phyloP scores from a whole-genome alignment of 2,113 vertebrate genomes.

The Phalacrocorax carbo region DNA sequence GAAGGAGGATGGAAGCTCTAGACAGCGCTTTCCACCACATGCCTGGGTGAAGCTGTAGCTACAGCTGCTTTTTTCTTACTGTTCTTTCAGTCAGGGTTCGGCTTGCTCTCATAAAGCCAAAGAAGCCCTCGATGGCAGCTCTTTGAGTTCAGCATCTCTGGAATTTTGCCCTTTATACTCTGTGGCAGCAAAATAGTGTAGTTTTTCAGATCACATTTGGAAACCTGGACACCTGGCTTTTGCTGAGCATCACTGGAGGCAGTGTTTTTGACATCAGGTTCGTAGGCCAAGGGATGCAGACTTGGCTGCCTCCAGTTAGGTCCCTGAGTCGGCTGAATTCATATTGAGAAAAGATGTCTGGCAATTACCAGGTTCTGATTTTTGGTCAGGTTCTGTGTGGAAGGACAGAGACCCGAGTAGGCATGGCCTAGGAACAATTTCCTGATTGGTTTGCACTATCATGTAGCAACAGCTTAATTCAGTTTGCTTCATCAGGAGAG shows the following conservation, averaged over 20 bases:
- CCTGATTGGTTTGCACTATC: not conserved
- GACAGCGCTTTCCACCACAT: accelerated
- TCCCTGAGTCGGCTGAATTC: not conserved
- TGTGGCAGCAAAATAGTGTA: not conserved
- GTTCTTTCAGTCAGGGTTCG: not conserved
- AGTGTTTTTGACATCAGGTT: not conserved
- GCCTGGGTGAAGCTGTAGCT: not conserved
- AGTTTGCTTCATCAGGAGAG: not conserved
- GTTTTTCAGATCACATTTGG: not conserved
- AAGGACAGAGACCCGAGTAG: not conserved
- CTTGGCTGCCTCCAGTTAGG: not conserved
- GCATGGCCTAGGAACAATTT: not conserved
- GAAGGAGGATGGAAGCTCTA: not conserved
- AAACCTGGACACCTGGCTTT: not conserved
- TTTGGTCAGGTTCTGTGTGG: not conserved
- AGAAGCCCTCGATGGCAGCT: not conserved
- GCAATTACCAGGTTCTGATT: not conserved
- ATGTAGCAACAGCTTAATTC: not conserved
- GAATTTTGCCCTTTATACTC: not conserved
- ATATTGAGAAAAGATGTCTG: not conserved
- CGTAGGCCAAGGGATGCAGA: not conserved
- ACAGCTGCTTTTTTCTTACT: not conserved
- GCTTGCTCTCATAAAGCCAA: not conserved
- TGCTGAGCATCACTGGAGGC: not conserved
- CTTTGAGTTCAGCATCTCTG: not conserved